Percentiles rank a stretch among this genome's conserved stretches.
These are phyloP conservation scores for Brachyalestes nurse DNA, from an alignment of 2,797 vertebrate genomes.

Conservation along the genomic window DNA sequence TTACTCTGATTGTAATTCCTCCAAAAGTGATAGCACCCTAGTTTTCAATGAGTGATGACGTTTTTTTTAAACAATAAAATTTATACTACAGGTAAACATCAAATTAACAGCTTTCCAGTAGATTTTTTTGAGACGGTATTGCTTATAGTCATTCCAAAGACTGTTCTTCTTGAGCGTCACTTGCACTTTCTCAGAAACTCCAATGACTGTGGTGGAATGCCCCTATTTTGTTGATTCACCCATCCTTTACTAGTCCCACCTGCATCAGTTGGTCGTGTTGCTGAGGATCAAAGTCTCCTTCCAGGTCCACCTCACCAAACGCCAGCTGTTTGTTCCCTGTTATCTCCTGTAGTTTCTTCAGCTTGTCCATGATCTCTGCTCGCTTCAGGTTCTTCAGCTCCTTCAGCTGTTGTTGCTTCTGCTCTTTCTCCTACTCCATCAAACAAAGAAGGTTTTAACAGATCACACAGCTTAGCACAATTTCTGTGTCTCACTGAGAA, in stretches of 20 bases:
- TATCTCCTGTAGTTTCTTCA: constrained; percentile 83
- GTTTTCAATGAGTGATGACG: too few relatives aligned
- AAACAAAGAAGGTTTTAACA: not conserved
- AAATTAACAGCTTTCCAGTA: too few relatives aligned
- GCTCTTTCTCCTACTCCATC: constrained; percentile 81
- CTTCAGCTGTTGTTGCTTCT: constrained; percentile 88
- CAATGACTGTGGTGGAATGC: too few relatives aligned
- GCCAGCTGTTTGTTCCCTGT: constrained; percentile 81
- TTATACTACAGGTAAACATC: too few relatives aligned
- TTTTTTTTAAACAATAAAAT: too few relatives aligned
- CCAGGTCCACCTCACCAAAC: constrained; percentile 79
- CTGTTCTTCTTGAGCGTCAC: too few relatives aligned
- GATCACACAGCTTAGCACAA: not conserved
- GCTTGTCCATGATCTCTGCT: constrained; percentile 84
- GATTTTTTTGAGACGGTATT: too few relatives aligned
- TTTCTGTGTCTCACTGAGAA: not conserved
- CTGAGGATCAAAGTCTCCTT: constrained; percentile 85
- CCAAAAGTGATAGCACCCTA: too few relatives aligned
- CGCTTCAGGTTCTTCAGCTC: constrained; percentile 92
- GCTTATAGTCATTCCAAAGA: too few relatives aligned
- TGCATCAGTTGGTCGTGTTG: constrained; percentile 89
- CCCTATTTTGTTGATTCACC: not conserved
- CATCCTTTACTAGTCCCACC: constrained; percentile 64
- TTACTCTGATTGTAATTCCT: too few relatives aligned
- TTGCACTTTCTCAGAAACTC: too few relatives aligned